Evolutionary conservation across 2,113 vertebrate species (phyloP), one percentile per base, ranked within the genome.

Genomic region (Rousettus leschenaultii): DNA sequence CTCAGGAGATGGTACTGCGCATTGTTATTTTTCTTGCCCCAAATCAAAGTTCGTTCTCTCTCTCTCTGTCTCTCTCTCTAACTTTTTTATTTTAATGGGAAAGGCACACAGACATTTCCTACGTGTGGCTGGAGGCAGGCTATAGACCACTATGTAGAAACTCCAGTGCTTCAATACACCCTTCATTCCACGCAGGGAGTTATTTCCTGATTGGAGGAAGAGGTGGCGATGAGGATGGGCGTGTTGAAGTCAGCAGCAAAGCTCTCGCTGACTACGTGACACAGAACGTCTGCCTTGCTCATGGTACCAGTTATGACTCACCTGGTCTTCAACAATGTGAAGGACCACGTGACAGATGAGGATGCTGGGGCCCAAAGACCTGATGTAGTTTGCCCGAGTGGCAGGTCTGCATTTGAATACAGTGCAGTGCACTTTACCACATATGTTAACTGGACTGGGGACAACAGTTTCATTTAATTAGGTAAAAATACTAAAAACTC

Each of bases 31-130:
- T 79, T 57, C 73, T 94, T 59, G 38, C 21, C 14, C 40, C 61
- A 85, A 80, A 91, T 88, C 53, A 94, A 86, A 95, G 26, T 16
- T 30, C n/a, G n/a, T n/a, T n/a, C n/a, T n/a, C n/a, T n/a, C n/a
- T n/a, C 28, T 9, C 45, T n/a, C 86, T 70, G 11, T 48, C 45
- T 48, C 1, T 48, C 14, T 48, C 14, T 48, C 4, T 51, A 40
- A 40, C n/a, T n/a, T 38, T 51, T 79, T 30, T 15, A 0, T 40
- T 40, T 40, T 40, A 28, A 75, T 35, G 26, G 75, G 45, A 75
- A 21, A 75, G 63, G 13, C 30, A 63, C 14, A 22, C 9, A 26
- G 22, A 33, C n/a, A 35, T 10, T 75, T 68, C 0, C 0, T 55
- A 22, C 66, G 18, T 43, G 11, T 57, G 51, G 22, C n/a, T 18